These are phyloP conservation scores for Sitta carolinensis DNA, from an alignment of 2,797 vertebrate genomes.

Conservation along the genomic window DNA sequence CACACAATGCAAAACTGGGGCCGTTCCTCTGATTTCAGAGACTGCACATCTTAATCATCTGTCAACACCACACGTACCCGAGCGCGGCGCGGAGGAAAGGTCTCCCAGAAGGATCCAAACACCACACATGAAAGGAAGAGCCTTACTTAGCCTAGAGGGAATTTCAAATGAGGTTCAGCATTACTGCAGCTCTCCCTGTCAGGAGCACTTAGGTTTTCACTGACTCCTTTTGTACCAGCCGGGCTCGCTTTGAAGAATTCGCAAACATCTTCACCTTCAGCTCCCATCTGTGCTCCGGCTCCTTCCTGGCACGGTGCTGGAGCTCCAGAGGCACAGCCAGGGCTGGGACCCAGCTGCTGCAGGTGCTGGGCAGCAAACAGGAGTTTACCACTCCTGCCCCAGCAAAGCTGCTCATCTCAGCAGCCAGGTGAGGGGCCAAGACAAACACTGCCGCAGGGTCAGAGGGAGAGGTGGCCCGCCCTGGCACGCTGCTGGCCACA, in stretches of 20 bases:
- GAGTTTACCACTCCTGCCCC: neutral
- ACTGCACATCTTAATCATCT: conserved; percentile 70
- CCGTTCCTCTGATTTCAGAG: conserved; percentile 51
- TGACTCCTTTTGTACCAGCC: conserved; percentile 32
- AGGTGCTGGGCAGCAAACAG: neutral
- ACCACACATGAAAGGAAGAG: conserved; percentile 61
- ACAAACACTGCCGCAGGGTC: rapidly evolving
- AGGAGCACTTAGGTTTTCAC: conserved; percentile 24
- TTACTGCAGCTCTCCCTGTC: conserved; percentile 42
- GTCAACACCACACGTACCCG: conserved; percentile 20
- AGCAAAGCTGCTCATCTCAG: neutral
- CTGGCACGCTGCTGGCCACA: neutral
- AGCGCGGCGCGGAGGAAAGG: conserved; percentile 10
- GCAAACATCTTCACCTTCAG: conserved; percentile 42
- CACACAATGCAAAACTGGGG: neutral
- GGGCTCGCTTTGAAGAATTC: conserved; percentile 31
- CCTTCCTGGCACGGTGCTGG: rapidly evolving
- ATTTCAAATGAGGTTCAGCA: conserved; percentile 69
- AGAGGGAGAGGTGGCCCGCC: rapidly evolving
- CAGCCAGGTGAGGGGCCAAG: neutral
- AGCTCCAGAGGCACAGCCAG: neutral
- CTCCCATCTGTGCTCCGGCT: neutral
- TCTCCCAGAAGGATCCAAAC: conserved; percentile 61
- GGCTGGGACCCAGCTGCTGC: neutral
- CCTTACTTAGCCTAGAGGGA: conserved; percentile 61